A percentile compares a stretch with the other conserved stretches of the same genome.
These are phyloP conservation scores for Scytalopus superciliaris DNA, from an alignment of 2,113 vertebrate genomes.

Conservation along the genomic window DNA sequence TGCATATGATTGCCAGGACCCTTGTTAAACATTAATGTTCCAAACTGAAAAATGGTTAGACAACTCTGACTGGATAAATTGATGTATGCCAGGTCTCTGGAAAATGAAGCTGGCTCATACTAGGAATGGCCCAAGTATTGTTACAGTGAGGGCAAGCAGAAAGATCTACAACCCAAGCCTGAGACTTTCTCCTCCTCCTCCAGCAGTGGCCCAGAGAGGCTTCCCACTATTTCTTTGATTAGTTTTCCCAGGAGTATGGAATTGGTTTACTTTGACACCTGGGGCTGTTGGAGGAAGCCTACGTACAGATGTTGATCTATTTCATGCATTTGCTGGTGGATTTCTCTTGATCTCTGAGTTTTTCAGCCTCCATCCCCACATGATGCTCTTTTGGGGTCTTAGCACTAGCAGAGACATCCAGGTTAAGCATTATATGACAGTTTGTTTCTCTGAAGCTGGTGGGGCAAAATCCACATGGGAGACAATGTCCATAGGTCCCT, in stretches of 20 bases:
- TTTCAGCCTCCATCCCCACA: neutral
- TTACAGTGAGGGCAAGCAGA: neutral
- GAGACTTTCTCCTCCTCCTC: neutral
- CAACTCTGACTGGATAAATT: neutral
- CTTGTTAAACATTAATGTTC: neutral
- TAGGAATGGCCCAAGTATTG: neutral
- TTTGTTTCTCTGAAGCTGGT: neutral
- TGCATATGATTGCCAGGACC: neutral
- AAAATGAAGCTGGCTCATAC: neutral
- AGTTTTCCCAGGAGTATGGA: neutral
- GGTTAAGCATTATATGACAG: neutral
- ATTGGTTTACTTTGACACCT: neutral
- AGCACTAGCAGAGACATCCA: neutral
- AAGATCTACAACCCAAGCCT: neutral
- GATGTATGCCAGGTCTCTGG: neutral
- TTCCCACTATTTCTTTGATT: neutral
- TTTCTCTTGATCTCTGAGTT: neutral
- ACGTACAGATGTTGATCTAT: neutral
- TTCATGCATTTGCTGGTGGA: neutral
- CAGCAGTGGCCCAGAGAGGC: rapidly evolving
- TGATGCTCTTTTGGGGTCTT: neutral
- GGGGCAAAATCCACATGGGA: neutral
- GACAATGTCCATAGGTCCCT: neutral
- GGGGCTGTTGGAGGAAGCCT: neutral
- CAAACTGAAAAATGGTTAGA: neutral